phyloP scores from a whole-genome alignment of 1,140 invertebrate species.

The Pissodes strobi region DNA sequence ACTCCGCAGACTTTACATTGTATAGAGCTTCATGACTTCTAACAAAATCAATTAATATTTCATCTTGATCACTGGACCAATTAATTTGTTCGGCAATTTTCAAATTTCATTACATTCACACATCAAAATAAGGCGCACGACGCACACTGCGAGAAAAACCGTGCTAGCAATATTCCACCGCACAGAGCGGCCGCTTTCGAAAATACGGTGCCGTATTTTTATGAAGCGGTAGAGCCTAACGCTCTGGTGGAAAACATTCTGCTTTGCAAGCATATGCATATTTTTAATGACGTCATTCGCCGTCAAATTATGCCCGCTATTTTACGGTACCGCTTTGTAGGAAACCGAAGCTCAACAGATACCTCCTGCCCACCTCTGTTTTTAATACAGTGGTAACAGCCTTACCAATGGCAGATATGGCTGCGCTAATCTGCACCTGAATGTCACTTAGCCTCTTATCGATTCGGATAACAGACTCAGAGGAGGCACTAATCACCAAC shows the following conservation, averaged over 20 bases:
- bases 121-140: not conserved
- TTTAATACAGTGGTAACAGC: too few species aligned
- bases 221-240: not conserved
- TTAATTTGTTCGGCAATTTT: constrained; percentile 11
- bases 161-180: constrained; percentile 1
- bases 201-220: constrained; percentile 6
- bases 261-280: not conserved
- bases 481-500: too few species aligned
- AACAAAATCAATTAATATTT: constrained; percentile 30
- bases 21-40: constrained; percentile 17
- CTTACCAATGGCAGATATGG: too few species aligned
- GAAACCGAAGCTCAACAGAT: constrained; percentile 19
- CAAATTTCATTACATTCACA: not conserved
- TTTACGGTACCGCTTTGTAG: constrained; percentile 22
- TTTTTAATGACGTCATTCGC: too few species aligned
- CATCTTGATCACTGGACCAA: constrained; percentile 16
- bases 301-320: constrained; percentile 11
- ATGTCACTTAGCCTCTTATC: too few species aligned
- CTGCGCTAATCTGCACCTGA: too few species aligned
- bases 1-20: too few species aligned
- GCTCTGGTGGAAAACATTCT: constrained; percentile 13
- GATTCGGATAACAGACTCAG: too few species aligned
- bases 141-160: not conserved
- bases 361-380: too few species aligned
- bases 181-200: not conserved